Base-by-base conservation (phyloP, 2,113 vertebrate genomes). In the Urocitellus parryii region DNA sequence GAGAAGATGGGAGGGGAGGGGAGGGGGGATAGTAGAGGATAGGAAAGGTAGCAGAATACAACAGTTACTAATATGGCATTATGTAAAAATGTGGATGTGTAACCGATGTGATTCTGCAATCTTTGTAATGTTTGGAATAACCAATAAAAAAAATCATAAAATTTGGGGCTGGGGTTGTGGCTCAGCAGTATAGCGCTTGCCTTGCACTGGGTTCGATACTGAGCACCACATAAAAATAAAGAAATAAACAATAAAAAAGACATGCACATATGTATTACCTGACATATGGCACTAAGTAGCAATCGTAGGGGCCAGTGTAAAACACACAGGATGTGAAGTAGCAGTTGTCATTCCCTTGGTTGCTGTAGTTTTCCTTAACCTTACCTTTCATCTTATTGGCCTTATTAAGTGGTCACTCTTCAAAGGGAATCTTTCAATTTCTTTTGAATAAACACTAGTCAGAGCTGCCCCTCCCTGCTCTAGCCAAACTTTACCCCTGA, bases 361-460 rank as follows among this genome's bases (percentile, higher is more conserved):
- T 9, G 1, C 22, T 70, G 9, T 6, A 32, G 45, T 37, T 79
- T 95, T 45, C 63, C 53, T 78, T 90, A 68, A 32, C 48, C 42
- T 90, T n/a, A 85, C 29, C 34, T 63, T 90, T 34, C 67, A 73
- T 7, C 37, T 76, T 65, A 78, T 67, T 92, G 61, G 95, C 5
- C 34, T 42, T 42, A 42, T 76, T 81, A 77, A 84, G 63, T 74
- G 51, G 88, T 90, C 73, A 25, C 45, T 90, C 70, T 93, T 84
- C 65, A 78, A 77, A 84, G 45, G 39, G 53, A 20, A 79, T 72
- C 34, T 91, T 67, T 70, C 20, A n/a, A 84, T 48, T 85, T 89
- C 45, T 94, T 88, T 80, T 91, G 51, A 92, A 94, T 74, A 51
- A 76, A 83, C 1, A 58, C 61, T 73, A 77, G 27, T 78, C 39